Percentiles rank a stretch among this genome's conserved stretches.
Evolutionary conservation across 1,140 invertebrate genomes (phyloP).

Genomic region (Drosophila rhopaloa): DNA sequence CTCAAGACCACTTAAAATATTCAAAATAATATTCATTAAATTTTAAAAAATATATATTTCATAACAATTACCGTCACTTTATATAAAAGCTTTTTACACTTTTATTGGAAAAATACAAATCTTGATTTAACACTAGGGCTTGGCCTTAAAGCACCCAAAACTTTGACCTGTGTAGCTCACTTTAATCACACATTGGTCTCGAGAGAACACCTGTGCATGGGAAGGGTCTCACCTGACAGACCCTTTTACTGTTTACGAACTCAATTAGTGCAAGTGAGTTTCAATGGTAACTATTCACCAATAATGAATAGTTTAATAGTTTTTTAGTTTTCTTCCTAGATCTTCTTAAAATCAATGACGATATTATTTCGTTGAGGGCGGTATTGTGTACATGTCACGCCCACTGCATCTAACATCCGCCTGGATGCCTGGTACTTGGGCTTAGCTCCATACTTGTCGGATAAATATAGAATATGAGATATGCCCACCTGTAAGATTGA

Average conservation of each 20-base stretch:
- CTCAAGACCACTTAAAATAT: no score
- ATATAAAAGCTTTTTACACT: no score
- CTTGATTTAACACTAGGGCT: neutral
- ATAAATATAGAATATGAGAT: constrained; percentile 91
- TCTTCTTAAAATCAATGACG: constrained; percentile 53
- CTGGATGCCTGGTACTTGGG: constrained; percentile 89
- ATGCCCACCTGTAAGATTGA: constrained; percentile 90
- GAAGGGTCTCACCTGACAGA: neutral
- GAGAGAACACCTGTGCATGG: neutral
- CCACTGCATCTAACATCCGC: constrained; percentile 91
- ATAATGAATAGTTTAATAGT: no score
- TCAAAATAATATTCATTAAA: no score
- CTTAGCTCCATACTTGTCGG: constrained; percentile 91
- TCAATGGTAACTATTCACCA: neutral
- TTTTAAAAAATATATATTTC: no score
- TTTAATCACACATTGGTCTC: neutral
- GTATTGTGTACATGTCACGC: constrained; percentile 86
- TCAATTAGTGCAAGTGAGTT: constrained; percentile 1
- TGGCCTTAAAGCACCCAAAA: neutral
- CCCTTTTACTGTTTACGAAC: neutral
- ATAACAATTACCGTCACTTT: no score
- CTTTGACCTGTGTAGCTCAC: neutral
- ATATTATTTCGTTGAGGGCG: constrained; percentile 51
- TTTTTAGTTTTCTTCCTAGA: constrained; percentile 9
- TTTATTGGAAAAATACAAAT: no score